Evolutionary conservation across 2,888 invertebrate species (phyloP), one percentile per base, ranked within the genome.

Genomic region (Drosophila bunnanda): DNA sequence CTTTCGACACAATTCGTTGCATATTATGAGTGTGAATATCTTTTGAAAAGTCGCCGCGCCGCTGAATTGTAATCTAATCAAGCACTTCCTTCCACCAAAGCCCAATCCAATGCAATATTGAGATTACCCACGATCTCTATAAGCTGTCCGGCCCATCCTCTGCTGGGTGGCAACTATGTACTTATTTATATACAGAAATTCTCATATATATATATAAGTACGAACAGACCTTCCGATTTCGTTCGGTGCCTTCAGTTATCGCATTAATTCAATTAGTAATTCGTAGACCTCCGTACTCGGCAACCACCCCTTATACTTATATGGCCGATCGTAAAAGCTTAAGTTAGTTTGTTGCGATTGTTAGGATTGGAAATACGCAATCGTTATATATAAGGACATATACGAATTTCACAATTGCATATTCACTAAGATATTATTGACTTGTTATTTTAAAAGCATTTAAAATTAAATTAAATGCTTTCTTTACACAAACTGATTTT

Each of bases 21-120:
- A 54, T 53, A 53, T 55, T 55, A 41, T 50, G 25, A 17, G n/a
- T 46, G 30, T 57, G 34, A 46, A 53, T 72, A 46, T 68, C 58
- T 79, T 68, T 76, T 64, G 52, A 65, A 55, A 68, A 59, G 41
- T 43, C 50, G 56, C 57, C 58, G 46, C 38, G 48, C 44, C 58
- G 32, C 39, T 48, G 39, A 52, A 73, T 72, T 60, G 56, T 76
- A 80, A 80, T 87, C 72, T 86, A 81, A 87, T 81, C 84, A 72
- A 69, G 71, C 41, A 60, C 59, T 80, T 54, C 67, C 61, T 71
- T 70, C 53, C 62, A 77, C 68, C 43, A 62, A 66, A 54, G 66
- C 13, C 70, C 53, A 39, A 39, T 36, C 59, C 56, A 68, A 69
- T 83, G 76, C 76, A 78, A 76, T 83, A 58, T 57, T 56, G 10